These are phyloP conservation scores for Drosophila maculinotata DNA, from an alignment of 2,888 invertebrate genomes.

Conservation along the genomic window DNA sequence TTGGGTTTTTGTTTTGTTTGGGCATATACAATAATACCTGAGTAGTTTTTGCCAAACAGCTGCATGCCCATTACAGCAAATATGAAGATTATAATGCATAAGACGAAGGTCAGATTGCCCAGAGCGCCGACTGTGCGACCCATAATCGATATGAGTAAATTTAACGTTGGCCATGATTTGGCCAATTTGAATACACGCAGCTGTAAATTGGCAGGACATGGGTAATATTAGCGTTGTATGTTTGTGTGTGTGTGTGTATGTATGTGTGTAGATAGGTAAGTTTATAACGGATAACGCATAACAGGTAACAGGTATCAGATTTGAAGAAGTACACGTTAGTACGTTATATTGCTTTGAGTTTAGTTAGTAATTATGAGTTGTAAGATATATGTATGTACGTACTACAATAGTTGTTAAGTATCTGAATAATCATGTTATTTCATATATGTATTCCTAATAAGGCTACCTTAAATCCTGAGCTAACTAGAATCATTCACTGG, in stretches of 20 bases:
- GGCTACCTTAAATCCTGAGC: slow-evolving; percentile 44
- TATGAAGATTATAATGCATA: slow-evolving; percentile 99
- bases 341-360: slow-evolving; percentile 25
- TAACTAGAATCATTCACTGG: slow-evolving; percentile 23
- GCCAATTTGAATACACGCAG: slow-evolving; percentile 99
- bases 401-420: slow-evolving; percentile 1
- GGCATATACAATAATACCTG: slow-evolving; percentile 87
- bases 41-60: slow-evolving; percentile 97
- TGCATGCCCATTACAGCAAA: slow-evolving; percentile 99
- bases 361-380: slow-evolving; percentile 12
- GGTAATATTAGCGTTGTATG: slow-evolving; percentile 40
- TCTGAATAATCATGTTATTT: slow-evolving; percentile 5
- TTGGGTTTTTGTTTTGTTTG: slow-evolving; percentile 20
- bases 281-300: neutral
- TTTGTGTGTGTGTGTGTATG: slow-evolving; percentile 21
- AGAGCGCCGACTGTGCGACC: slow-evolving; percentile 98
- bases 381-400: slow-evolving; percentile 4
- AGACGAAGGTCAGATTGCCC: slow-evolving; percentile 98
- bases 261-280: slow-evolving; percentile 11
- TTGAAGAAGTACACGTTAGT: slow-evolving; percentile 30
- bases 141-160: slow-evolving; percentile 99
- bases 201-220: slow-evolving; percentile 86
- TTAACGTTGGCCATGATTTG: slow-evolving; percentile 99
- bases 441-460: slow-evolving; percentile 5
- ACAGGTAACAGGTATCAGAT: slow-evolving; percentile 10